Conservation (phyloP, 2,888 invertebrate genomes). For the Drosophila nr. fundita region DNA sequence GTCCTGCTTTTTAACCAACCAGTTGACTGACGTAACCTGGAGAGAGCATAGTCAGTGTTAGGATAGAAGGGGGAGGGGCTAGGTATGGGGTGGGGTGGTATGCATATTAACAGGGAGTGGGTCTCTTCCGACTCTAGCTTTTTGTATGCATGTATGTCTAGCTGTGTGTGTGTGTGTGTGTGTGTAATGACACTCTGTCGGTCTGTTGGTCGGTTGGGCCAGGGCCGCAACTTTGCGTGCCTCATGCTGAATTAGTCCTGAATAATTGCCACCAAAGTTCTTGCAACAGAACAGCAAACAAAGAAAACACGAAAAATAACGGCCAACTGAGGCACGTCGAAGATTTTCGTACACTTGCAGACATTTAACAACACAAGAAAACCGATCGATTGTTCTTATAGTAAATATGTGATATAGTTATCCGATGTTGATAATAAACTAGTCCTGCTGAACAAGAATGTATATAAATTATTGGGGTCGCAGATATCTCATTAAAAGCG, state of each 20-base stretch:
- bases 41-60: conserved; percentile 22
- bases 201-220: conserved; percentile 48
- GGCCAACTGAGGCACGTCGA: background rate
- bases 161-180: conserved; percentile 8
- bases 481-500: background rate
- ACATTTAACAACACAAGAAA: background rate
- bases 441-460: too few relatives aligned
- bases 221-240: conserved; percentile 68
- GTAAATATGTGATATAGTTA: background rate
- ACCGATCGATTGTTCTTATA: background rate
- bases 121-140: conserved; percentile 43
- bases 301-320: conserved; percentile 9
- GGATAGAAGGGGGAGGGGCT: background rate
- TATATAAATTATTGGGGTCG: too few relatives aligned
- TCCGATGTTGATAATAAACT: background rate
- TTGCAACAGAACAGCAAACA: conserved; percentile 9
- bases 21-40: conserved; percentile 70
- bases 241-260: conserved; percentile 69
- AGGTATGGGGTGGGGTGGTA: conserved; percentile 15
- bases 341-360: background rate
- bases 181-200: conserved; percentile 67
- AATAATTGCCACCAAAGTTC: conserved; percentile 72
- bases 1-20: conserved; percentile 4
- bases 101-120: conserved; percentile 22
- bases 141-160: conserved; percentile 3